Conservation (phyloP, 2,797 vertebrate genomes). For the Lacerta agilis region DNA sequence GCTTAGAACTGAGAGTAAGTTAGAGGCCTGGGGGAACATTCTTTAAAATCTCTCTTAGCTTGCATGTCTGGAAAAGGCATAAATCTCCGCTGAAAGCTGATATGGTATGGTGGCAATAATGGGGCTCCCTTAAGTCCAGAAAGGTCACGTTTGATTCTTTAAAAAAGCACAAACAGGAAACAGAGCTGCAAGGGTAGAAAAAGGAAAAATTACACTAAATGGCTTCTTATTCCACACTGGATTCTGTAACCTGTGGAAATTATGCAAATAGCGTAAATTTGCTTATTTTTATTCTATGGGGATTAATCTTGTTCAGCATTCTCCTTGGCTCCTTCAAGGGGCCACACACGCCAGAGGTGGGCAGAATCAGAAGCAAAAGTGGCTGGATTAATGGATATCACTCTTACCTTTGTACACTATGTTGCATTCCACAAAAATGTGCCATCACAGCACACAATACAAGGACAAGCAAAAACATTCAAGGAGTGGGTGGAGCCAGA, state of each 20-base stretch:
- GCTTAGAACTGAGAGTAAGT: constrained; percentile 33
- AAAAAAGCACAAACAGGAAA: not conserved
- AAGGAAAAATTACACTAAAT: not conserved
- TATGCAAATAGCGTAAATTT: not conserved
- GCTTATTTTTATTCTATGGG: not conserved
- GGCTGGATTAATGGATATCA: too few species aligned
- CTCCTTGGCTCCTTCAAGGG: not conserved
- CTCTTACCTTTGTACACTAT: too few species aligned
- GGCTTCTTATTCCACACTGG: too few species aligned
- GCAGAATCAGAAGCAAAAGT: too few species aligned
- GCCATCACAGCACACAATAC: too few species aligned
- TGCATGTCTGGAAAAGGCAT: constrained; percentile 14
- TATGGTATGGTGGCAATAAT: not conserved
- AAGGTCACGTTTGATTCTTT: not conserved
- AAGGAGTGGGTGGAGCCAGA: too few species aligned
- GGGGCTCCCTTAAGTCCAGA: not conserved
- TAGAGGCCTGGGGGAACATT: not conserved
- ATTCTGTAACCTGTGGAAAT: not conserved
- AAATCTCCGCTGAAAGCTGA: constrained; percentile 6
- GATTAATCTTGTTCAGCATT: not conserved
- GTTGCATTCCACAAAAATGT: too few species aligned
- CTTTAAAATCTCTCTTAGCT: not conserved
- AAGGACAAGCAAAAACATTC: too few species aligned
- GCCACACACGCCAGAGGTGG: too few species aligned
- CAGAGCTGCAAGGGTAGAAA: not conserved